Percentiles rank a stretch among this genome's conserved stretches.
These are phyloP conservation scores for Selenia dentaria DNA, from an alignment of 2,888 invertebrate species.

Conservation along the genomic window DNA sequence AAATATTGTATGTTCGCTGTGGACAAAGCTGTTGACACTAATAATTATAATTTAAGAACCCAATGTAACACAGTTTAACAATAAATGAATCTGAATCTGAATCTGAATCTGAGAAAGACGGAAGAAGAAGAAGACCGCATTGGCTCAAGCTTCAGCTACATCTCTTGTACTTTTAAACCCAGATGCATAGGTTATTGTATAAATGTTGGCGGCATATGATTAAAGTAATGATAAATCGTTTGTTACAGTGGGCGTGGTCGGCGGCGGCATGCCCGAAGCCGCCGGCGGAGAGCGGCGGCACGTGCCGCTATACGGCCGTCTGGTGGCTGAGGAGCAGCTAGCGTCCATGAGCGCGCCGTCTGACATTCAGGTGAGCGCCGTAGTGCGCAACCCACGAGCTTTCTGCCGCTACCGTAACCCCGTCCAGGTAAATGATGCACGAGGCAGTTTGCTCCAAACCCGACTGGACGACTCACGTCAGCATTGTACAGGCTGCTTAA, in stretches of 20 bases:
- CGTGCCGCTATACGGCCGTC: constrained; percentile 94
- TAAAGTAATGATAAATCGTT: constrained; percentile 29
- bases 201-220: too few species aligned
- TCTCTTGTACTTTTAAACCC: too few species aligned
- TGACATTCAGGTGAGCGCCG: constrained; percentile 87
- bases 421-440: constrained; percentile 81
- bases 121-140: too few species aligned
- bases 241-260: constrained; percentile 78
- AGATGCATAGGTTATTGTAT: too few species aligned
- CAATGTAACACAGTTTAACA: too few species aligned
- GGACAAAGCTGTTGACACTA: too few species aligned
- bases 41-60: too few species aligned
- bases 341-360: constrained; percentile 85
- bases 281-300: constrained; percentile 86
- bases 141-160: too few species aligned
- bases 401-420: constrained; percentile 79
- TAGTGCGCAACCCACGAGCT: constrained; percentile 81
- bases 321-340: constrained; percentile 95
- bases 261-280: constrained; percentile 74
- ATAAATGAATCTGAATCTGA: too few species aligned
- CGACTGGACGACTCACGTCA: constrained; percentile 10
- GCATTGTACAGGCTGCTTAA: constrained; percentile 25
- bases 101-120: too few species aligned
- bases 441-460: constrained; percentile 69
- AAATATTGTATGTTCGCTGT: too few species aligned